Percentiles rank a stretch among this genome's conserved stretches.
Evolutionary conservation across 2,888 invertebrate genomes (phyloP).

Genomic region (Drosophila pseudotakahashii): DNA sequence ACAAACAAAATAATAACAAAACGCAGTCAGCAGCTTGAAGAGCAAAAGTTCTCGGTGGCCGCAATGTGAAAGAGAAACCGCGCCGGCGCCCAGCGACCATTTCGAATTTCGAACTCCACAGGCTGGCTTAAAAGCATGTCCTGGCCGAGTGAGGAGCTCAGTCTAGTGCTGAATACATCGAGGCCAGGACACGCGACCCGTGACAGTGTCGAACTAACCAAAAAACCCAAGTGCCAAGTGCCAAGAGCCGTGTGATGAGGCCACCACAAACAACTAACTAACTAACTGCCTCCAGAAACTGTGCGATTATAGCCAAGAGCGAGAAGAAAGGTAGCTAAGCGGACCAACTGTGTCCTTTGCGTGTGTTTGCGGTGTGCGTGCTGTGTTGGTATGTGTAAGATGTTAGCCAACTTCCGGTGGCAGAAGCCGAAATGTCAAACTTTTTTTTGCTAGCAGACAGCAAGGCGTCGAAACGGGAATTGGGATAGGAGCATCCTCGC

Average conservation of each 20-base stretch:
- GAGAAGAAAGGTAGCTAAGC: constrained; percentile 11
- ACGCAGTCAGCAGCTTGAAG: constrained; percentile 49
- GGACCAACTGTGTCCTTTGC: constrained; percentile 10
- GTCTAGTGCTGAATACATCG: constrained; percentile 76
- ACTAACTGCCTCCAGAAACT: constrained; percentile 21
- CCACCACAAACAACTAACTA: constrained; percentile 33
- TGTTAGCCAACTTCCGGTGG: constrained; percentile 48
- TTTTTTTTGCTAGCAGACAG: constrained; percentile 67
- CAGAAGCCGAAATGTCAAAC: constrained; percentile 58
- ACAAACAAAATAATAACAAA: constrained; percentile 79
- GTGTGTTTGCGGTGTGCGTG: constrained; percentile 11
- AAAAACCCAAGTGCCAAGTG: constrained; percentile 51
- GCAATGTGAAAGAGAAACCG: constrained; percentile 27
- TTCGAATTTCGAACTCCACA: constrained; percentile 64
- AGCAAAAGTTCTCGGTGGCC: constrained; percentile 20
- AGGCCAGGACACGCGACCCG: constrained; percentile 70
- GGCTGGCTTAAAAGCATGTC: constrained; percentile 66
- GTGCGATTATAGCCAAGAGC: constrained; percentile 18
- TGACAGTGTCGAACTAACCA: constrained; percentile 21
- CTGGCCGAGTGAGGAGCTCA: constrained; percentile 68
- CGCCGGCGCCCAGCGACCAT: constrained; percentile 52
- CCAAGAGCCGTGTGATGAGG: constrained; percentile 39
- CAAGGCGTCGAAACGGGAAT: constrained; percentile 62
- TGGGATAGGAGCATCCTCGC: constrained; percentile 6
- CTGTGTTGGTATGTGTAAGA: constrained; percentile 15